Evolutionary conservation across 1,140 invertebrate genomes (phyloP).

Genomic region (Neomicropteryx cornuta): DNA sequence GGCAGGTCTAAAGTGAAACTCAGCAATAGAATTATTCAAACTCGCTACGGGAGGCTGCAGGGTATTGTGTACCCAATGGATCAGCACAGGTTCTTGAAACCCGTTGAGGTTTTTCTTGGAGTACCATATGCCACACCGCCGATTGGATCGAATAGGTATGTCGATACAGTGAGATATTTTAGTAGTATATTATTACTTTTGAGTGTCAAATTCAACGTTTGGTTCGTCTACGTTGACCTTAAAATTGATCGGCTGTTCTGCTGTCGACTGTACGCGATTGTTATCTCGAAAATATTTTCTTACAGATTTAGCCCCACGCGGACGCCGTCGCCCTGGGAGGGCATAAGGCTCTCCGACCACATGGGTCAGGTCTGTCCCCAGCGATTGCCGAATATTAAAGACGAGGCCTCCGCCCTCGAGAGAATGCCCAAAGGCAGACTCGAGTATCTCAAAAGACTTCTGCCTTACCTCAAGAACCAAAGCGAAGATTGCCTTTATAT

Average conservation of each 20-base stretch:
- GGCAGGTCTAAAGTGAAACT: conserved; percentile 44
- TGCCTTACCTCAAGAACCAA: conserved; percentile 82
- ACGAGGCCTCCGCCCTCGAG: conserved; percentile 70
- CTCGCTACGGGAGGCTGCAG: conserved; percentile 72
- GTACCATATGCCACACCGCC: conserved; percentile 92
- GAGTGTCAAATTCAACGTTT: too few species aligned
- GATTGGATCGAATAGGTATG: conserved; percentile 63
- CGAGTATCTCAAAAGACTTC: conserved; percentile 73
- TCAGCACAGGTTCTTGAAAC: conserved; percentile 55
- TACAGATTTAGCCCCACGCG: conserved; percentile 80
- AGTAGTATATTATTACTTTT: background rate
- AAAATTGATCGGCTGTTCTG: too few species aligned
- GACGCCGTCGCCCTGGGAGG: conserved; percentile 81
- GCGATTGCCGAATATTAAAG: conserved; percentile 68
- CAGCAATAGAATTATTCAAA: conserved; percentile 66
- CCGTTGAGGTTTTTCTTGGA: conserved; percentile 82
- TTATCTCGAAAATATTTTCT: conserved; percentile 4
- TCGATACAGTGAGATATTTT: conserved; percentile 3
- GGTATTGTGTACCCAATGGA: conserved; percentile 66
- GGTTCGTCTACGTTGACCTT: too few species aligned
- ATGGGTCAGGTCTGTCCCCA: conserved; percentile 86
- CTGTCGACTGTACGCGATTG: conserved; percentile 1
- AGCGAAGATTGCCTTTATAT: conserved; percentile 95
- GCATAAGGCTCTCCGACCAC: conserved; percentile 64
- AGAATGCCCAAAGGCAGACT: conserved; percentile 81